Evolutionary conservation across 2,797 vertebrate genomes (phyloP), one percentile per base, ranked within the genome.

Genomic region (Meriones psammophilus): DNA sequence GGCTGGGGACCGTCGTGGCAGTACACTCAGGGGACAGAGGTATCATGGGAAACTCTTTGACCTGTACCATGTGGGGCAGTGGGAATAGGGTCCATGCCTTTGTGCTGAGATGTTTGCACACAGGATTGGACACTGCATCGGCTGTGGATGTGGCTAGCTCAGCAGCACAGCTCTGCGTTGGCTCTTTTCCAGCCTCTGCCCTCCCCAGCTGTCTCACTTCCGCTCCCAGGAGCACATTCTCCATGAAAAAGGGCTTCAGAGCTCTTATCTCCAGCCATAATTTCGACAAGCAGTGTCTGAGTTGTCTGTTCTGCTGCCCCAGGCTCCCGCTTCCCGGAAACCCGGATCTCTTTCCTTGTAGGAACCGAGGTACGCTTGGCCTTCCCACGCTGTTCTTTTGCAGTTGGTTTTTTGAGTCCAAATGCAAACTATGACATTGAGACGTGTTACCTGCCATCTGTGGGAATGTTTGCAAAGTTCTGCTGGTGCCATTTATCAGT

Each of bases 401-500:
- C 7, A 42, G 13, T 50, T 36, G 68, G n/a, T 89, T 95, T 96
- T 76, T 89, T 64, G 12, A 89, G 56, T 42, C 64, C 54, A 74
- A 91, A 69, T 13, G 30, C 15, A 89, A 83, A 60, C 56, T 39
- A 56, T 64, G 60, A 84, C 71, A 85, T 1, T 42, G 85, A 84
- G 68, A 77, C 84, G 83, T 66, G 91, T 84, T 69, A 81, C 5
- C 1, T 64, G 60, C 50, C 50, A 66, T 78, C 68, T 46, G 28
- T 60, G 69, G 39, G 91, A 87, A 77, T 66, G 39, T 39, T 81
- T 96, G 42, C 77, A 84, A 30, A 84, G 91, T 87, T 94, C 83
- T 39, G 54, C 68, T 89, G 87, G 88, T 89, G 76, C 54, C 54
- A 28, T 76, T 95, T 84, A 89, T 62, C 33, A 56, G 39, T 78